Percentiles rank a stretch among this genome's conserved stretches.
Conservation (phyloP, 2,113 vertebrate species). For the Cyprinus carpio region DNA sequence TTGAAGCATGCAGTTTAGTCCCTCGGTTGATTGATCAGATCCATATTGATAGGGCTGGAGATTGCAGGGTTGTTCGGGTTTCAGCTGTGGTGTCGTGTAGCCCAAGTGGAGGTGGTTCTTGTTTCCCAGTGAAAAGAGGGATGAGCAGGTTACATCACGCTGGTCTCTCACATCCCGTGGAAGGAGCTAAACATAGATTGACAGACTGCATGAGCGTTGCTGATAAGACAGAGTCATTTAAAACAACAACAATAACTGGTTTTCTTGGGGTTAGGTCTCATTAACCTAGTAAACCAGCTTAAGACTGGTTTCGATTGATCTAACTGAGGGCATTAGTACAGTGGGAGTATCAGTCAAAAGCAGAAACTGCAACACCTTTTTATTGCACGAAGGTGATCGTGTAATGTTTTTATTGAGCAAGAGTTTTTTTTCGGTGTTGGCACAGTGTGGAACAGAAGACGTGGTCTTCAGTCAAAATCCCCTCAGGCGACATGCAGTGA, state of each 20-base stretch:
- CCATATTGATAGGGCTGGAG: slow-evolving; percentile 63
- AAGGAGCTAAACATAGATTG: slow-evolving; percentile 54
- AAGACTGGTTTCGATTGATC: too few species aligned
- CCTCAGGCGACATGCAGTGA: not conserved
- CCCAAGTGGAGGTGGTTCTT: not conserved
- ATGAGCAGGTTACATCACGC: too few species aligned
- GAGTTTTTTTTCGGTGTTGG: slow-evolving; percentile 9
- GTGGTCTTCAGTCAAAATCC: not conserved
- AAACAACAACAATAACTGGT: too few species aligned
- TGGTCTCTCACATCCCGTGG: slow-evolving; percentile 44
- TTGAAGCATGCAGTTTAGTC: slow-evolving; percentile 79
- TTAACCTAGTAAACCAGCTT: too few species aligned
- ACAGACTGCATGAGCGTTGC: slow-evolving; percentile 43
- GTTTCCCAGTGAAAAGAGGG: not conserved
- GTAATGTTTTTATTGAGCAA: slow-evolving; percentile 47
- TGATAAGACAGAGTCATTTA: not conserved
- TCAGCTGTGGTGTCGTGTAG: not conserved
- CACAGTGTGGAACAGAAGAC: not conserved
- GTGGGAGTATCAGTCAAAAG: too few species aligned
- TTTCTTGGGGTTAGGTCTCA: too few species aligned
- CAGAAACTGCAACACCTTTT: slow-evolving; percentile 28
- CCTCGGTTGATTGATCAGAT: slow-evolving; percentile 76
- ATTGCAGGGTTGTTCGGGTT: not conserved
- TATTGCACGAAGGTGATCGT: slow-evolving; percentile 21
- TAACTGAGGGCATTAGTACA: too few species aligned